Evolutionary conservation across 30 jellyfish, hydroid and myxozoan species (phyloP), one percentile per base, ranked within the genome.

Genomic region (Phacellophora camtschatica): DNA sequence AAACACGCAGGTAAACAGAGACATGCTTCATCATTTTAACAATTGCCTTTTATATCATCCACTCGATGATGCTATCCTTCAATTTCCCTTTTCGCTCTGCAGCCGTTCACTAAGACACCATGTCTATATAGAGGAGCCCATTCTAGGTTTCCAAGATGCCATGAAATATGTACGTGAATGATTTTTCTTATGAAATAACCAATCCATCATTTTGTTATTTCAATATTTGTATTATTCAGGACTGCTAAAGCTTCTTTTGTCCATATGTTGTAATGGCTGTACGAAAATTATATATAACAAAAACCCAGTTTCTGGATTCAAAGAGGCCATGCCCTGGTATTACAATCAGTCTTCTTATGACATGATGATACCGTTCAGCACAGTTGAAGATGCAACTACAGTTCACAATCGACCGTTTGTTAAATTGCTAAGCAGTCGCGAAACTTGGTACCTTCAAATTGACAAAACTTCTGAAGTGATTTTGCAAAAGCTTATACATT

Each of bases 321-420:
- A n/a, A 13, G 81, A 64, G 23, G 24, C 64, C 7, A 4, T 20
- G 24, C 5, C 0, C 9, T 13, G 30, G 1, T 64, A 18, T 48
- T 20, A 13, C 75, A 77, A 61, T 27, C 24, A 55, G 2, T 41
- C 73, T 24, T 0, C 3, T 64, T 77, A 36, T 42, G 33, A 66
- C 8, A 68, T 53, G 18, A 46, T 77, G 64, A 77, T 63, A 63
- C 90, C 90, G 16, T 66, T 41, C 24, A 10, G 62, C 9, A 39
- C 75, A 5, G 74, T 29, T 6, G n/a, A 39, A 18, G 29, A 31
- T n/a, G 59, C 80, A 29, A 32, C 15, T 18, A 24, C 24, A 46
- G 16, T 23, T 45, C 63, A 61, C 32, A 74, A 56, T 6, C 8
- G 3, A 1, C 82, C 82, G 4, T 77, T 42, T 24, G 59, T 59